phyloP scores from a whole-genome alignment of 2,113 vertebrate genomes.

The Pogonocichla stellata region DNA sequence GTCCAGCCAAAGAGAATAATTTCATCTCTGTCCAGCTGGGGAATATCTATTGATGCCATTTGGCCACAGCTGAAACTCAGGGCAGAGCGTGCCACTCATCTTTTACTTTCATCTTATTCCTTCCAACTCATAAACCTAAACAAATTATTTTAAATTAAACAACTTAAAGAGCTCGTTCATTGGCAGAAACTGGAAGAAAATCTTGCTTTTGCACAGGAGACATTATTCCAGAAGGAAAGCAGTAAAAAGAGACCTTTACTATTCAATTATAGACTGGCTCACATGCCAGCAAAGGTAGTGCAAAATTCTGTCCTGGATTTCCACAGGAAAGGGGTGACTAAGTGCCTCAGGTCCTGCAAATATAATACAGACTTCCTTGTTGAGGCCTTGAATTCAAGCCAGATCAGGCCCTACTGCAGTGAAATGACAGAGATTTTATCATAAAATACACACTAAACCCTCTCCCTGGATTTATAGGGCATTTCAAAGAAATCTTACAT shows the following conservation, averaged over 20 bases:
- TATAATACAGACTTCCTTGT: neutral
- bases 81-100: neutral
- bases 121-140: neutral
- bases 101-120: slow-evolving; percentile 9
- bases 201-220: neutral
- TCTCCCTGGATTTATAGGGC: neutral
- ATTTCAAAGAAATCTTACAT: neutral
- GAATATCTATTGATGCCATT: neutral
- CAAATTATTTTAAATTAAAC: slow-evolving; percentile 11
- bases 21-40: neutral
- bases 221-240: neutral
- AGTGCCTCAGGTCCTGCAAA: neutral
- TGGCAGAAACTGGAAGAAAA: neutral
- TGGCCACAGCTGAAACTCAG: neutral
- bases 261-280: neutral
- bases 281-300: neutral
- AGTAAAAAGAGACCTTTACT: neutral
- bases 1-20: slow-evolving; percentile 21
- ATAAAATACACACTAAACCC: neutral
- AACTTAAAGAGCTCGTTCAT: neutral
- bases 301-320: neutral
- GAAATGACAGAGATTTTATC: neutral
- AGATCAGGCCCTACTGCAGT: neutral
- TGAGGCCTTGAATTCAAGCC: neutral
- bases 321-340: neutral